Conservation (phyloP, 2,113 vertebrate genomes). For the Tretioscincus oriximinensis region DNA sequence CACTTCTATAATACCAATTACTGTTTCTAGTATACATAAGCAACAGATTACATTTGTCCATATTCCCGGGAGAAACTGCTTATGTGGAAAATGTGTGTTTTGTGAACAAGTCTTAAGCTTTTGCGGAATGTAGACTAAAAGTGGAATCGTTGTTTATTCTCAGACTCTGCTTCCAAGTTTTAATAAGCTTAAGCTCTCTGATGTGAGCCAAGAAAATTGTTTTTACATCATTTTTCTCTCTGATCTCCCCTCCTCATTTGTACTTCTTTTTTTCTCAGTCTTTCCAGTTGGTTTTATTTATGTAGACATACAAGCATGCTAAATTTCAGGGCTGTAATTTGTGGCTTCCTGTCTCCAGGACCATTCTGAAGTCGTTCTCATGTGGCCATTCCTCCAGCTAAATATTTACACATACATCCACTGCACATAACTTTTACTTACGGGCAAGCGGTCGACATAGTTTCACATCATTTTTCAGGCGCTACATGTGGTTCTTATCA, state of each 20-base stretch:
- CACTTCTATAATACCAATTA: neutral
- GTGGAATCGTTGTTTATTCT: conserved; percentile 33
- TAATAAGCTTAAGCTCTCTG: conserved; percentile 49
- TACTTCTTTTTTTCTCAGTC: conserved; percentile 52
- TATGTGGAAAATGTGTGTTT: neutral
- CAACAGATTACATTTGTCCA: neutral
- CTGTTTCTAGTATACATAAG: neutral
- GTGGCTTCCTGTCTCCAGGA: conserved; percentile 71
- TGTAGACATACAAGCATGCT: conserved; percentile 53
- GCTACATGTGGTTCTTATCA: conserved; percentile 72
- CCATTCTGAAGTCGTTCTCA: conserved; percentile 54
- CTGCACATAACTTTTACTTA: conserved; percentile 48
- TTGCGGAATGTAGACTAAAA: conserved; percentile 34
- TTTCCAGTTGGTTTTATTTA: conserved; percentile 71
- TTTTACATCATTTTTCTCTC: conserved; percentile 46
- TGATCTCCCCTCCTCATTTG: conserved; percentile 54
- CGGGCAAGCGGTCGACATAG: conserved; percentile 53
- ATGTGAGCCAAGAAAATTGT: conserved; percentile 41
- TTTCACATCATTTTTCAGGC: conserved; percentile 65
- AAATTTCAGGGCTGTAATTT: conserved; percentile 73
- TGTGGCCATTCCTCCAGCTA: conserved; percentile 63
- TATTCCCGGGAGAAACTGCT: neutral
- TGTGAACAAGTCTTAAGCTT: neutral
- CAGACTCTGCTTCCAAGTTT: conserved; percentile 46
- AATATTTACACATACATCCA: conserved; percentile 65